These are phyloP conservation scores for Drosophila merina DNA, from an alignment of 2,888 invertebrate genomes.

Conservation along the genomic window DNA sequence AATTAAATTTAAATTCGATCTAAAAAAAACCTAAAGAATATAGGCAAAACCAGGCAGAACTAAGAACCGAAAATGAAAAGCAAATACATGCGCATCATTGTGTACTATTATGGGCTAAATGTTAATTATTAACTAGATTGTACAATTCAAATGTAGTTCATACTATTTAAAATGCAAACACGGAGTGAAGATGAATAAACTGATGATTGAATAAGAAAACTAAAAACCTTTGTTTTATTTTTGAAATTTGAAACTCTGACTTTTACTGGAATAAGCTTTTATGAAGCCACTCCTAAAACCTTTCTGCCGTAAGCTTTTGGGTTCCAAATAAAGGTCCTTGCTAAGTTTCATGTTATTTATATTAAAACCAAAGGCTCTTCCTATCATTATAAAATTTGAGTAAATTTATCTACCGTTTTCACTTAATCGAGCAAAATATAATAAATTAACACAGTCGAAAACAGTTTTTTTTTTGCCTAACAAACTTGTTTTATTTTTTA, in stretches of 20 bases:
- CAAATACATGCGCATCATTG: constrained; percentile 59
- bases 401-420: too few relatives aligned
- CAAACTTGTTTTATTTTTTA: too few relatives aligned
- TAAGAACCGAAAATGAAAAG: constrained; percentile 34
- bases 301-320: too few relatives aligned
- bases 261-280: too few relatives aligned
- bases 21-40: constrained; percentile 22
- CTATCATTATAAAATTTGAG: too few relatives aligned
- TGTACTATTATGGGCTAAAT: constrained; percentile 75
- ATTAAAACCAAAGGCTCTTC: too few relatives aligned
- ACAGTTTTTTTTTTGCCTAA: too few relatives aligned
- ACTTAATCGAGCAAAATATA: too few relatives aligned
- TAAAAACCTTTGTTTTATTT: not conserved
- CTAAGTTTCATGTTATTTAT: too few relatives aligned
- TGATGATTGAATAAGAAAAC: constrained; percentile 45
- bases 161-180: constrained; percentile 67
- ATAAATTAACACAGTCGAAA: too few relatives aligned
- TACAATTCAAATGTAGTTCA: constrained; percentile 77
- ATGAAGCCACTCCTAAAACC: too few relatives aligned
- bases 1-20: constrained; percentile 18
- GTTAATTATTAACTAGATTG: constrained; percentile 77
- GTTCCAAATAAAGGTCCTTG: too few relatives aligned
- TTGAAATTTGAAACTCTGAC: not conserved
- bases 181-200: constrained; percentile 51
- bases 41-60: constrained; percentile 23